Evolutionary conservation across 92 coral and sea anemone species (phyloP), one percentile per base, ranked within the genome.

Genomic region (Nematostella vectensis): DNA sequence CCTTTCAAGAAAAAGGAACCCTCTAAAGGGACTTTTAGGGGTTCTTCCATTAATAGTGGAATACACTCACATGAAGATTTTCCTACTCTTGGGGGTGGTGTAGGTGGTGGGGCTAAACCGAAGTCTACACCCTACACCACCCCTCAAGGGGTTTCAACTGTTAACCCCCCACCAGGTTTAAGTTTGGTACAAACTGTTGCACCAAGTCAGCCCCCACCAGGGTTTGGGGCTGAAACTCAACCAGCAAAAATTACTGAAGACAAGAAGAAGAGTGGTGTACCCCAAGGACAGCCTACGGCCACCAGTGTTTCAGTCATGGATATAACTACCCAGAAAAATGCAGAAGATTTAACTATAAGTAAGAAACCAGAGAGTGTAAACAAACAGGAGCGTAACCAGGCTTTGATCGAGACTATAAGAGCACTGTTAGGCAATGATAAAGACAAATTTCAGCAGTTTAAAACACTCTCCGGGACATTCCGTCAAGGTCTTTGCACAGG

Each of bases 401-500:
- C 53, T 29, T 76, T 93, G 38, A 70, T 86, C 8, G 87, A 76
- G 23, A 71, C 77, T 31, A 83, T 93, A 10, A 70, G 68, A 49
- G 44, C 59, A 31, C 51, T 86, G 27, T 55, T 93, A 11, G 72
- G 68, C 9, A 11, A 77, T 17, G 76, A 83, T 44, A 68, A 57
- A 43, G 71, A 67, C 29, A 86, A 80, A 63, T 91, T 91, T 82
- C 69, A 59, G 0, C 78, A 72, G 47, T 91, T 91, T 51, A 79
- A 72, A 53, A 62, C 79, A n/a, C 33, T 91, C 43, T 91, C 98
- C 4, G 91, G 96, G 10, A 72, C 56, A 22, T 91, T 87, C 39
- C 82, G 96, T 19, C 76, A 78, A 36, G 95, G 93, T 13, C 39
- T 27, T 28, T 81, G 76, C 39, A 53, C 96, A n/a, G 93, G 89